Evolutionary conservation across 53 echinoderm and acorn worm species (phyloP).

Genomic region (Stichopus horrens): DNA sequence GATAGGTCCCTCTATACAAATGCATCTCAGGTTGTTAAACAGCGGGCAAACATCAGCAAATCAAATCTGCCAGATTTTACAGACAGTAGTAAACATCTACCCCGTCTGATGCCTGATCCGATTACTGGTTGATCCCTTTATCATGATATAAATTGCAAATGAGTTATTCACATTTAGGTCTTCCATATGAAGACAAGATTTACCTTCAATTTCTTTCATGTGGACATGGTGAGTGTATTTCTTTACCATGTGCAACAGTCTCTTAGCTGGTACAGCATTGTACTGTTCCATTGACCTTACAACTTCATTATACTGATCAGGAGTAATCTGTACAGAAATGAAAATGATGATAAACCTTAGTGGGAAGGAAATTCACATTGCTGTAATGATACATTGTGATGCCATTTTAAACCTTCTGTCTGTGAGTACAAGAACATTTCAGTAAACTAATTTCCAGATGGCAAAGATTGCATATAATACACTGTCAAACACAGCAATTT

Average conservation of each 20-base stretch:
- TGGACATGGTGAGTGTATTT: slow-evolving; percentile 90
- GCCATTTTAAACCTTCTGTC: not conserved
- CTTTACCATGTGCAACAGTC: slow-evolving; percentile 80
- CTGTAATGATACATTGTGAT: not conserved
- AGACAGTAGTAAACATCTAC: too few species aligned
- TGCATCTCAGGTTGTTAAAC: too few species aligned
- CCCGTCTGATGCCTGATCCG: too few species aligned
- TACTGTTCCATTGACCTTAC: slow-evolving; percentile 88
- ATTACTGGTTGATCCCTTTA: too few species aligned
- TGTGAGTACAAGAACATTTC: too few species aligned
- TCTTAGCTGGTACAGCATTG: slow-evolving; percentile 73
- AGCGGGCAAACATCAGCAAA: too few species aligned
- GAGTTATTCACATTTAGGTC: not conserved
- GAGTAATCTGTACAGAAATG: slow-evolving; percentile 60
- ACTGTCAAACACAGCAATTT: too few species aligned
- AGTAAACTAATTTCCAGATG: too few species aligned
- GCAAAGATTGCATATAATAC: too few species aligned
- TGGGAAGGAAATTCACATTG: not conserved
- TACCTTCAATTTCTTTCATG: slow-evolving; percentile 98
- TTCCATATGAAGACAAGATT: not conserved
- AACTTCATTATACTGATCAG: slow-evolving; percentile 85
- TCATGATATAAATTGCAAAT: slow-evolving; percentile 9
- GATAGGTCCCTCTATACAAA: too few species aligned
- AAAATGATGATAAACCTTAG: not conserved
- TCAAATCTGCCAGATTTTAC: too few species aligned